Evolutionary conservation across 2,888 invertebrate genomes (phyloP), one percentile per base, ranked within the genome.

Genomic region (Mythimna vitellina): DNA sequence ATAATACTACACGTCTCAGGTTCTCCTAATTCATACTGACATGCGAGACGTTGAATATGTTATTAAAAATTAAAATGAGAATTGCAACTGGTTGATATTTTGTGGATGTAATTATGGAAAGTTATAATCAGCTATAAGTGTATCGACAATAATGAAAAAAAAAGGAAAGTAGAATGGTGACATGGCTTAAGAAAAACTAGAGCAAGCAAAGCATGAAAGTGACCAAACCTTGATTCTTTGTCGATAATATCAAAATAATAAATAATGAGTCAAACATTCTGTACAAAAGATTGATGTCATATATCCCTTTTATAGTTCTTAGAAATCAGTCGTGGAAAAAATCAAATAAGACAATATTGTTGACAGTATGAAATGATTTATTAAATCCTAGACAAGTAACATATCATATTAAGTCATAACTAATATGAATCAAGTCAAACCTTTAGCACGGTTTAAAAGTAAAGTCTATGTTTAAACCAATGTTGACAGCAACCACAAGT

Each of bases 331-430:
- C 42, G 10, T 9, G n/a, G 7, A 76, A 51, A 53, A 12, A 54
- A 56, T n/a, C 7, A 29, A 78, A 51, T 51, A 51, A 14, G 51
- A 61, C 60, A 54, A 70, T 46, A 29, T 65, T 29, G 42, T 71
- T 65, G 78, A 71, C 64, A 61, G 64, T 14, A 51, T 25, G 2
- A 70, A 70, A 64, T 70, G 63, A 76, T 76, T 76, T 56, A 76
- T 76, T 32, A 51, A 70, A 64, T 32, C 49, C 1, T 1, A 64
- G 71, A 64, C 49, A 78, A 61, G 42, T 70, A 49, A 76, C 53
- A 70, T 70, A 60, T 76, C 75, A 64, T 49, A 70, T 54, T 54
- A 77, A 77, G 70, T 77, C 64, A 51, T 64, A 77, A 29, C 20
- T 56, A 51, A 42, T 54, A 77, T 70, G 22, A 56, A 61, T 76